Conservation (phyloP, 64 coral and sea anemone genomes). For the Montipora foliosa region DNA sequence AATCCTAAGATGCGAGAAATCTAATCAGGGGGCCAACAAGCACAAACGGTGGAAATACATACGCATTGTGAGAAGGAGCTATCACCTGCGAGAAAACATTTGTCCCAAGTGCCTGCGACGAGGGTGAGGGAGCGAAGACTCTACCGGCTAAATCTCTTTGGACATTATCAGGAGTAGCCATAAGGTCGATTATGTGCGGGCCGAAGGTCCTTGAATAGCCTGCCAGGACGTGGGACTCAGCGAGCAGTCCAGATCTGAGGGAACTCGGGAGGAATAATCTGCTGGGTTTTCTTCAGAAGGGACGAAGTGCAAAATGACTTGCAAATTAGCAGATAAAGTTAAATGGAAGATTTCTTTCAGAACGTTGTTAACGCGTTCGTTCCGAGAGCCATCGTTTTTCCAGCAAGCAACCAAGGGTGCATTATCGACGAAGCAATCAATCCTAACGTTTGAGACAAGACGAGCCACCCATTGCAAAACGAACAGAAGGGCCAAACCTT, state of each 20-base stretch:
- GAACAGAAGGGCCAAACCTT: constrained; percentile 43
- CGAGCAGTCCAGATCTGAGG: background rate
- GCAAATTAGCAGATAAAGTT: background rate
- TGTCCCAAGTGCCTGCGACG: background rate
- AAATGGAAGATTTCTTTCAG: constrained; percentile 1
- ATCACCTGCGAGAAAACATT: background rate
- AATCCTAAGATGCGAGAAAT: background rate
- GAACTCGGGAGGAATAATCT: constrained; percentile 31
- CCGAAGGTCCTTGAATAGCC: constrained; percentile 1
- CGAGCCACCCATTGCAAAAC: background rate
- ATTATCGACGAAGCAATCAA: constrained; percentile 20
- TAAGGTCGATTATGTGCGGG: background rate
- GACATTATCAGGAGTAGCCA: background rate
- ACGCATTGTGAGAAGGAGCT: background rate
- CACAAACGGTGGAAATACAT: constrained; percentile 51
- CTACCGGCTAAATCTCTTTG: background rate
- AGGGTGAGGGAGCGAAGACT: background rate
- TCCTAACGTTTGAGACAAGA: background rate
- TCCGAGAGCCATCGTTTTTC: constrained; percentile 12
- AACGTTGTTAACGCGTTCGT: background rate
- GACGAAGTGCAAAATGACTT: constrained; percentile 2
- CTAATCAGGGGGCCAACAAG: constrained; percentile 41
- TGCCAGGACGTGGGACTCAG: background rate
- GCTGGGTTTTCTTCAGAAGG: constrained; percentile 46
- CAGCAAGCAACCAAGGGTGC: background rate